Evolutionary conservation across 1,140 invertebrate genomes (phyloP), one percentile per base, ranked within the genome.

Genomic region (Oncopodura yosiiana): DNA sequence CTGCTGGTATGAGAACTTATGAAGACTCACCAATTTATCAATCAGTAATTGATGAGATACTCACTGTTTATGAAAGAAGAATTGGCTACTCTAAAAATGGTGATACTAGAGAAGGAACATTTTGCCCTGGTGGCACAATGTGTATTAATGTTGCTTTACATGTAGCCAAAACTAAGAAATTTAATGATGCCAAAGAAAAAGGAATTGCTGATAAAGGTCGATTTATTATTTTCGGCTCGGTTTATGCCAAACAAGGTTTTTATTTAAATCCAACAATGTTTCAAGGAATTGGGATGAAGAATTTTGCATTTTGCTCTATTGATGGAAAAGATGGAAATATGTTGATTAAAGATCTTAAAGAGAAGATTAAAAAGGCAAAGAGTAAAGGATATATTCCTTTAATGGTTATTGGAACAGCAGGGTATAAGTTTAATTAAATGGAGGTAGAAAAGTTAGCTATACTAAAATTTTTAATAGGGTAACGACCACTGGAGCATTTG

Each of bases 401-500:
- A 59, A 83, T 94, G 79, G 90, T 95, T 1, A 85, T 83, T 9
- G 87, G 88, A 0, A 95, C 91, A 1, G 80, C 87, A 36, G 92
- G 92, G 24, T 89, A 53, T 74, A 12, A 11, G 14, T 32, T 32
- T 46, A 3, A 32, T 5, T 16, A 16, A n/a, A n/a, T n/a, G n/a
- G n/a, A n/a, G n/a, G n/a, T n/a, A n/a, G n/a, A n/a, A n/a, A n/a
- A n/a, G n/a, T n/a, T n/a, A n/a, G n/a, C n/a, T n/a, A n/a, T n/a
- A n/a, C n/a, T n/a, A n/a, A n/a, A n/a, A n/a, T n/a, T n/a, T n/a
- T n/a, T n/a, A n/a, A n/a, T n/a, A n/a, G n/a, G n/a, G n/a, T n/a
- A n/a, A n/a, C n/a, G n/a, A n/a, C n/a, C n/a, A n/a, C n/a, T 30
- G 90, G 92, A 0, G 89, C 92, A 0, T 94, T 86, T 62, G 94